These are phyloP conservation scores for Euspilapteryx auroguttella DNA, from an alignment of 2,888 invertebrate species.

Conservation along the genomic window DNA sequence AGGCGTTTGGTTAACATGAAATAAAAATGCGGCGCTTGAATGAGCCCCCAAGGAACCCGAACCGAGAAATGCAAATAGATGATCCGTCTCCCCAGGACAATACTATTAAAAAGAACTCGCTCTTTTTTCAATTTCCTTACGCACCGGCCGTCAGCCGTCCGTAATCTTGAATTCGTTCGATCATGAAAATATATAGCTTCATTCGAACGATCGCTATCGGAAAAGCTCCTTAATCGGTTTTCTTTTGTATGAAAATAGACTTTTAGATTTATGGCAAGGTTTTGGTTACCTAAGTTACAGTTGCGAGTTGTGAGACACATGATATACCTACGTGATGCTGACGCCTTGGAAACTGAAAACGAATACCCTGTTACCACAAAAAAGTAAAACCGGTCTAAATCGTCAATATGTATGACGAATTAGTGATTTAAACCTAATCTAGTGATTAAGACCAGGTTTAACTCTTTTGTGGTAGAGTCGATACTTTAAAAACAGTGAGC, in stretches of 20 bases:
- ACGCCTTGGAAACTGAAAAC: conserved; percentile 18
- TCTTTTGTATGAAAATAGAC: conserved; percentile 59
- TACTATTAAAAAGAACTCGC: conserved; percentile 38
- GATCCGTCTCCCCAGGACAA: conserved; percentile 25
- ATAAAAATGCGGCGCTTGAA: too few species aligned
- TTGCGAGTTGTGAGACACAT: conserved; percentile 15
- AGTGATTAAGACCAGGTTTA: too few species aligned
- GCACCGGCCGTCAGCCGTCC: conserved; percentile 48
- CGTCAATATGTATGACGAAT: too few species aligned
- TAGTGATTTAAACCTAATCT: too few species aligned
- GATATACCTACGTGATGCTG: not conserved
- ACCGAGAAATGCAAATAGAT: conserved; percentile 24
- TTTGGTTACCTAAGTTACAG: conserved; percentile 45
- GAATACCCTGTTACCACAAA: too few species aligned
- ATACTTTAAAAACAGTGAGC: conserved; percentile 35
- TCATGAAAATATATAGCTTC: conserved; percentile 61
- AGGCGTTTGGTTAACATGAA: too few species aligned
- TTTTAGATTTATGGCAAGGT: conserved; percentile 52
- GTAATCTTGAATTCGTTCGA: conserved; percentile 51
- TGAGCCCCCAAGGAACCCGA: too few species aligned
- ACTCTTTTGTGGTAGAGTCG: too few species aligned
- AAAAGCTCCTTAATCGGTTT: conserved; percentile 60
- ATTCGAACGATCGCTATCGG: conserved; percentile 54
- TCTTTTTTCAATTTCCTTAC: conserved; percentile 50
- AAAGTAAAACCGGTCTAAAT: too few species aligned